A percentile compares a stretch with the other conserved stretches of the same genome.
Conservation (phyloP, 2,113 vertebrate species). For the Sinocyclocheilus maitianheensis region DNA sequence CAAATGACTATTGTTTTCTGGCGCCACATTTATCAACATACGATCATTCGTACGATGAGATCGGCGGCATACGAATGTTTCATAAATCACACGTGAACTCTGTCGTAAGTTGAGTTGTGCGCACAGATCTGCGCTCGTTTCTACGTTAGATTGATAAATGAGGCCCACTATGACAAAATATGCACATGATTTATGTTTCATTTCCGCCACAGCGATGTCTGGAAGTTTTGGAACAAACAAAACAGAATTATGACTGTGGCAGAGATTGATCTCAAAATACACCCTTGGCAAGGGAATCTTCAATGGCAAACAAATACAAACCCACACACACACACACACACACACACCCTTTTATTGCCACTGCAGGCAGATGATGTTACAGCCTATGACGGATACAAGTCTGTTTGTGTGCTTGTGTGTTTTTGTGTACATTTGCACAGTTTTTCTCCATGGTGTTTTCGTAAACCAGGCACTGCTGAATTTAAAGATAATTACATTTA, state of each 20-base stretch:
- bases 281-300: constrained; percentile 36
- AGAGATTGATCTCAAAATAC: constrained; percentile 37
- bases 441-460: constrained; percentile 44
- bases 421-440: constrained; percentile 7
- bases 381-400: not conserved
- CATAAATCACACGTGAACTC: too few relatives aligned
- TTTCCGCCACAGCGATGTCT: not conserved
- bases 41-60: too few relatives aligned
- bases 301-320: constrained; percentile 23
- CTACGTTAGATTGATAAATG: too few relatives aligned
- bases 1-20: too few relatives aligned
- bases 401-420: constrained; percentile 26
- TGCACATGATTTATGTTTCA: not conserved
- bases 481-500: constrained; percentile 59
- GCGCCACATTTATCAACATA: too few relatives aligned
- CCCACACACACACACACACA: not conserved
- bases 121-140: too few relatives aligned
- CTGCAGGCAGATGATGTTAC: constrained; percentile 31
- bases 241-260: constrained; percentile 25
- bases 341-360: constrained; percentile 43
- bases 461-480: constrained; percentile 46
- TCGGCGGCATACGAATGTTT: too few relatives aligned
- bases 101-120: too few relatives aligned
- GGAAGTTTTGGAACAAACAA: constrained; percentile 31
- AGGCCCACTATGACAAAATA: not conserved